Percentiles rank a stretch among this genome's conserved stretches.
These are phyloP conservation scores for Scomber scombrus DNA, from an alignment of 2,113 vertebrate genomes.

Conservation along the genomic window DNA sequence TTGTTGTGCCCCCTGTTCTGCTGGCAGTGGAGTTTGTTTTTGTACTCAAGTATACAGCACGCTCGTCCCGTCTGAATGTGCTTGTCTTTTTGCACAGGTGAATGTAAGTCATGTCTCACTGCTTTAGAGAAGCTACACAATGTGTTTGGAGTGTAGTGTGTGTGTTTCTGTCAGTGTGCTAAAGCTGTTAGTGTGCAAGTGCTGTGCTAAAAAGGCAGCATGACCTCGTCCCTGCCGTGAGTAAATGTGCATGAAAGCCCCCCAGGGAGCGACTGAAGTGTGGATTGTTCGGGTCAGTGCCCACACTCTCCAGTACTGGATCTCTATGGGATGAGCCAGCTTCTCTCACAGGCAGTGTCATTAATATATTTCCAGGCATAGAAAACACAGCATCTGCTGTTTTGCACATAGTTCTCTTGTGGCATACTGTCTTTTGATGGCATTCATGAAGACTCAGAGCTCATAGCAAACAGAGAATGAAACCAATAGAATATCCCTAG, in stretches of 20 bases:
- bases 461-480: constrained; percentile 32
- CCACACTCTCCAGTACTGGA: constrained; percentile 36
- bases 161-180: constrained; percentile 26
- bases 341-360: constrained; percentile 57
- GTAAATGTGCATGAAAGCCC: constrained; percentile 77
- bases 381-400: constrained; percentile 58
- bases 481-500: constrained; percentile 50
- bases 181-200: constrained; percentile 59
- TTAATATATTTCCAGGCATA: constrained; percentile 70
- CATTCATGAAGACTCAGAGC: constrained; percentile 56
- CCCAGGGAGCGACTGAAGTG: constrained; percentile 64
- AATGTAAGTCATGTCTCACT: constrained; percentile 45
- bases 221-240: constrained; percentile 69
- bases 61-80: constrained; percentile 24
- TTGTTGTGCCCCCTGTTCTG: too few species aligned
- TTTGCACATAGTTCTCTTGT: constrained; percentile 44
- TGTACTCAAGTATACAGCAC: constrained; percentile 19
- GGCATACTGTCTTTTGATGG: constrained; percentile 54
- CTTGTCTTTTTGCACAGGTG: constrained; percentile 58
- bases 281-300: constrained; percentile 75
- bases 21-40: too few species aligned
- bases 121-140: constrained; percentile 20
- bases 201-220: constrained; percentile 70
- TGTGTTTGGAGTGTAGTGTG: neutral
- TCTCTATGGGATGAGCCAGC: constrained; percentile 51